Evolutionary conservation across 2,888 invertebrate genomes (phyloP), one percentile per base, ranked within the genome.

Genomic region (Philopedon plagiatum): DNA sequence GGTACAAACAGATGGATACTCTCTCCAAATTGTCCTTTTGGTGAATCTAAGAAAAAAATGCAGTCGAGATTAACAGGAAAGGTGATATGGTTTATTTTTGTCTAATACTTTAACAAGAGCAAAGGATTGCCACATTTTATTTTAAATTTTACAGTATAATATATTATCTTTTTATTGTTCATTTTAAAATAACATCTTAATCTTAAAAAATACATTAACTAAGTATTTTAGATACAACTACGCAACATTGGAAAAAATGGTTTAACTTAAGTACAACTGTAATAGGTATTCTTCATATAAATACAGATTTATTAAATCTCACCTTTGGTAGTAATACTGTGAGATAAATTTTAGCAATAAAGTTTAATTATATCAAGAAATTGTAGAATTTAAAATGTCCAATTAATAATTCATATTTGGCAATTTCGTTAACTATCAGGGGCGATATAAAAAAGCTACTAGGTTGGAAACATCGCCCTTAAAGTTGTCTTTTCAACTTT

Each of bases 31-130:
- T n/a, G n/a, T n/a, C n/a, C n/a, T 57, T 1, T 13, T 39, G 58
- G 58, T 21, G 37, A 37, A 54, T 23, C 37, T 58, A 58, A 58
- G 32, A 26, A 74, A 74, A 74, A 67, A 74, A 67, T 61, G 41
- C 74, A 71, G 18, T 46, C 8, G 15, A 68, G 64, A 63, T 87
- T 84, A 87, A 87, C 85, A 87, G 87, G 83, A 87, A 87, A 86
- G 88, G 88, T 90, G 90, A 90, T 90, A 90, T 90, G 90, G 89
- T 86, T 86, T 85, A 84, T 84, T 85, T 78, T 77, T 78, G 76
- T 82, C 83, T 84, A 84, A 71, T 69, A 75, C 23, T 58, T 84
- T 84, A 86, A 86, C 85, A 85, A 85, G 85, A 84, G 84, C 84
- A 84, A 81, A 79, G 81, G 82, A 77, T 77, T 83, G 83, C 82